Evolutionary conservation across 2,113 vertebrate species (phyloP).

Genomic region (Stigmatopora nigra): DNA sequence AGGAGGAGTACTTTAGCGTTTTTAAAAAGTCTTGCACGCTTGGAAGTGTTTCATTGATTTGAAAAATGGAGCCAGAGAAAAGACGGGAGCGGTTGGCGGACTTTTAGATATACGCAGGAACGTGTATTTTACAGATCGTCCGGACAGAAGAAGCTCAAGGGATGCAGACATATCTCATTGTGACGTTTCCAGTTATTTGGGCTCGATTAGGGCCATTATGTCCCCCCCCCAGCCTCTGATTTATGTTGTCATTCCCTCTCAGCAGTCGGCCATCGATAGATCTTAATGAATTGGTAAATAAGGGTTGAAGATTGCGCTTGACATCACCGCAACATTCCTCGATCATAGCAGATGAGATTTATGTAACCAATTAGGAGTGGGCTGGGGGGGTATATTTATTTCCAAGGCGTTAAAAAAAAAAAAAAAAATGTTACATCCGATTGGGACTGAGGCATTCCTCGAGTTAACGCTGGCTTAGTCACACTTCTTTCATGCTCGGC

Average conservation of each 20-base stretch:
- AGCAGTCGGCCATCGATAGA: slow-evolving; percentile 97
- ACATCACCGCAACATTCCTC: slow-evolving; percentile 99
- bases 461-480: slow-evolving; percentile 78
- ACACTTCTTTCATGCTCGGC: slow-evolving; percentile 71
- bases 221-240: slow-evolving; percentile 82
- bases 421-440: slow-evolving; percentile 87
- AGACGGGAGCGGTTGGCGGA: slow-evolving; percentile 54
- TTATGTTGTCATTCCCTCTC: slow-evolving; percentile 99
- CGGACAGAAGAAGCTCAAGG: slow-evolving; percentile 35
- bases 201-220: slow-evolving; percentile 99
- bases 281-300: slow-evolving; percentile 99
- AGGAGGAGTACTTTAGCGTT: slow-evolving; percentile 67
- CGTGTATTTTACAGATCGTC: slow-evolving; percentile 33
- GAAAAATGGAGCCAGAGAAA: background rate
- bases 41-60: slow-evolving; percentile 32
- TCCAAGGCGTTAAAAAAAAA: slow-evolving; percentile 65
- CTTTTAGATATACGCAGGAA: slow-evolving; percentile 62
- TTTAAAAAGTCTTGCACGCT: slow-evolving; percentile 32
- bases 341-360: slow-evolving; percentile 99
- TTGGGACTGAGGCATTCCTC: slow-evolving; percentile 88
- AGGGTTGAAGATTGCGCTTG: slow-evolving; percentile 99
- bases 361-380: slow-evolving; percentile 99
- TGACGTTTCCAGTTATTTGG: slow-evolving; percentile 99
- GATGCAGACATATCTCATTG: slow-evolving; percentile 93
- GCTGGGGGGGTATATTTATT: slow-evolving; percentile 73